Evolutionary conservation across 1,140 invertebrate genomes (phyloP).

Genomic region (Xylocopa sonorina): DNA sequence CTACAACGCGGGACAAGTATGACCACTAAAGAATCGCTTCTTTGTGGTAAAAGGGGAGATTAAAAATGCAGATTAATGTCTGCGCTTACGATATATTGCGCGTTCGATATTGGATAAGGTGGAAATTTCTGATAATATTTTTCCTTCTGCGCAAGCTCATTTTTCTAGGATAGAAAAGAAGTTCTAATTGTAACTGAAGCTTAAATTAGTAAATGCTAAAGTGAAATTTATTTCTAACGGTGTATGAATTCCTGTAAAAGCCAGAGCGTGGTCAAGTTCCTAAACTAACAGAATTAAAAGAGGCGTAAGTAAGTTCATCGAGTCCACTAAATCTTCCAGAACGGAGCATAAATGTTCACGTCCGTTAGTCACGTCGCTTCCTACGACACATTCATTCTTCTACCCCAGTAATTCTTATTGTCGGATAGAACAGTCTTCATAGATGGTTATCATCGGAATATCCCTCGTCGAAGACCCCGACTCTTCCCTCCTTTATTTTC

Average conservation of each 20-base stretch:
- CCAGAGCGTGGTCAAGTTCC: too few species aligned
- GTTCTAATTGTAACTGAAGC: too few species aligned
- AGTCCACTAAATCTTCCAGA: neutral
- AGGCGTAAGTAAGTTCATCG: neutral
- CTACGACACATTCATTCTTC: neutral
- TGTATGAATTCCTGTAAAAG: too few species aligned
- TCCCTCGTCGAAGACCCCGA: neutral
- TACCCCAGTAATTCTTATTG: neutral
- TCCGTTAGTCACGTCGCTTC: neutral
- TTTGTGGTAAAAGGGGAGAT: slow-evolving; percentile 12
- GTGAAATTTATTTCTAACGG: too few species aligned
- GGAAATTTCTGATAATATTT: too few species aligned
- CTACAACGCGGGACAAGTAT: neutral
- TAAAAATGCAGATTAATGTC: slow-evolving; percentile 16
- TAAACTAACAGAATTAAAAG: neutral
- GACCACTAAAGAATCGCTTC: slow-evolving; percentile 22
- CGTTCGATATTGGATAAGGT: neutral
- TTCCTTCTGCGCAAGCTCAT: too few species aligned
- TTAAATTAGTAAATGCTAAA: too few species aligned
- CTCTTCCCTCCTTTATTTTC: slow-evolving; percentile 10
- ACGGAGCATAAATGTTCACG: neutral
- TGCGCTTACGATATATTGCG: neutral
- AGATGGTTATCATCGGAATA: neutral
- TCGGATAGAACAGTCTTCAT: neutral
- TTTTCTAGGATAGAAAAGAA: too few species aligned